Evolutionary conservation across 2,113 vertebrate genomes (phyloP), one percentile per base, ranked within the genome.

Genomic region (Balaeniceps rex): DNA sequence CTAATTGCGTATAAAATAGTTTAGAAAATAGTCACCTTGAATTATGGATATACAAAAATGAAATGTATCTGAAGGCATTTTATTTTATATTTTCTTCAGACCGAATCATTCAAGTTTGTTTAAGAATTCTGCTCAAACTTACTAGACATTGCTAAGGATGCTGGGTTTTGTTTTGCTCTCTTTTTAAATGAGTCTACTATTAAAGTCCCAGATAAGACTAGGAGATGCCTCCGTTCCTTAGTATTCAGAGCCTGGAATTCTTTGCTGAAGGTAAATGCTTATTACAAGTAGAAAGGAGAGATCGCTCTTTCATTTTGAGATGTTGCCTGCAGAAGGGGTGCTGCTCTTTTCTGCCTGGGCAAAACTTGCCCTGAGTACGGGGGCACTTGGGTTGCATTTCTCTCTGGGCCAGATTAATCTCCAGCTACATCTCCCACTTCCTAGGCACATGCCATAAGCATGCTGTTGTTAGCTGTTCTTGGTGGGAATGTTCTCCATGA

Each of bases 1-100:
- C 80, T 95, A 97, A 96, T 93, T 97, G 63, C 16, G 15, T 92
- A 87, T 55, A 94, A 95, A 93, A 85, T 94, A 95, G 46, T 93
- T 93, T 75, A 66, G 86, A 92, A 97, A 97, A 95, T 49, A 97
- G 76, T 96, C 77, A 84, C 83, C 72, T 94, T 95, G 86, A 94
- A 91, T 95, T 96, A 85, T 18, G 44, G 84, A 89, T 40, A 81
- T 75, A 68, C 19, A 79, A 75, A 97, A 94, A 47, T 64, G 8
- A 90, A 92, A 91, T 58, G 38, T 72, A 82, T 82, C 42, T 64
- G 83, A 95, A 70, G 81, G 49, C 19, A 34, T 92, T 89, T 86
- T 93, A 89, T 72, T 85, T 87, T n/a, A 44, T 91, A 44, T 86
- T 93, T 91, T 95, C 61, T 95, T 96, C 78, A 80, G 85, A 89